phyloP scores from a whole-genome alignment of 1,140 invertebrate species.

The Drosophila parvula region DNA sequence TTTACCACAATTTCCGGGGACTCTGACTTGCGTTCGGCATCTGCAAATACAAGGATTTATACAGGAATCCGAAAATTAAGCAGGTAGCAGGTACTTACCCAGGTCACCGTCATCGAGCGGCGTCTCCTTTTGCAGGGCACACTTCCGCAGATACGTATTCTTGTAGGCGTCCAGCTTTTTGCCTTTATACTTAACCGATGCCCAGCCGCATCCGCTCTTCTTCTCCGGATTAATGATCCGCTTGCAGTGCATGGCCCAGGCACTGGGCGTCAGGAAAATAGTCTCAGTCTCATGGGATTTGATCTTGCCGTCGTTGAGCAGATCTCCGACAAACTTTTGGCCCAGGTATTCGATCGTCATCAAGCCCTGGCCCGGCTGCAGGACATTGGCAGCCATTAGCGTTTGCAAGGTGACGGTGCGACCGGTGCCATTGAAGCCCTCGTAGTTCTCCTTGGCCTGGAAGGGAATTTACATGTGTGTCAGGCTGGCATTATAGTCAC shows the following conservation, averaged over 20 bases:
- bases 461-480: neutral
- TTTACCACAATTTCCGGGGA: conserved; percentile 86
- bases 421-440: conserved; percentile 85
- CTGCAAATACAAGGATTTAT: conserved; percentile 36
- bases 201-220: conserved; percentile 96
- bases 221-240: conserved; percentile 95
- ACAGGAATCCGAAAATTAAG: neutral
- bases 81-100: conserved; percentile 38
- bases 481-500: neutral
- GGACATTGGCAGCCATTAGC: conserved; percentile 91
- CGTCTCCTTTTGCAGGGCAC: conserved; percentile 86
- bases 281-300: conserved; percentile 94
- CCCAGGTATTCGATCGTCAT: conserved; percentile 96
- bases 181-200: conserved; percentile 92
- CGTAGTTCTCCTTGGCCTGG: conserved; percentile 80
- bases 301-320: conserved; percentile 94
- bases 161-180: conserved; percentile 95
- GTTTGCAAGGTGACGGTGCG: conserved; percentile 93
- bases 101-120: conserved; percentile 81
- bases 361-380: conserved; percentile 91
- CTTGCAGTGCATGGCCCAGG: conserved; percentile 96
- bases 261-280: conserved; percentile 94
- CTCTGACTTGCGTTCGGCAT: conserved; percentile 86
- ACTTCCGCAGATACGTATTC: conserved; percentile 90
- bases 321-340: conserved; percentile 94